A percentile compares a stretch with the other conserved stretches of the same genome.
These are phyloP conservation scores for Gari tellinella DNA, from an alignment of 2,888 invertebrate genomes.

Conservation along the genomic window DNA sequence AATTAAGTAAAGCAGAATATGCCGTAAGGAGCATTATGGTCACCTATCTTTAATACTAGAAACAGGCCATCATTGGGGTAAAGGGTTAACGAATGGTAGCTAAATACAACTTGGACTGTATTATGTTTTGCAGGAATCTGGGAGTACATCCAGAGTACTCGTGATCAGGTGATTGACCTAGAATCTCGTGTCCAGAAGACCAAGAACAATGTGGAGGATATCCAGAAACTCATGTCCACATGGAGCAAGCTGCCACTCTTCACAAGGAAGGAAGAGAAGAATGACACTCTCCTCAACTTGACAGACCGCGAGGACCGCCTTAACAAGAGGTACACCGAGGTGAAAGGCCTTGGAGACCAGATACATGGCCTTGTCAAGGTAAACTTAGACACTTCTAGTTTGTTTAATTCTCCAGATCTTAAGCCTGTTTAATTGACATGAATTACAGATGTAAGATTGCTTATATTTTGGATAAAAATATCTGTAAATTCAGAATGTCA, in stretches of 20 bases:
- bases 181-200: slow-evolving; percentile 92
- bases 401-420: no score
- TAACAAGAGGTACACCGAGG: slow-evolving; percentile 91
- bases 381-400: no score
- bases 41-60: no score
- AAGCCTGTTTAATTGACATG: no score
- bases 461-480: no score
- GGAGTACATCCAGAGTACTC: slow-evolving; percentile 92
- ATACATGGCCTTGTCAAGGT: slow-evolving; percentile 89
- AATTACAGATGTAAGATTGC: no score
- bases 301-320: slow-evolving; percentile 92
- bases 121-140: slow-evolving; percentile 88
- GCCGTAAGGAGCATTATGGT: no score
- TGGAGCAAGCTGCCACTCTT: slow-evolving; percentile 95
- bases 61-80: no score
- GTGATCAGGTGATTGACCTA: slow-evolving; percentile 91
- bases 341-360: slow-evolving; percentile 89
- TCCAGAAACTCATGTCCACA: slow-evolving; percentile 91
- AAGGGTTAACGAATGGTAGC: no score
- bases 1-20: no score
- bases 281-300: slow-evolving; percentile 92
- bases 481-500: no score
- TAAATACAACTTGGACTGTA: no score
- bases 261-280: slow-evolving; percentile 94
- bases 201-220: slow-evolving; percentile 93